Base-by-base conservation (phyloP, 2,888 invertebrate genomes). In the Metalampra italica region DNA sequence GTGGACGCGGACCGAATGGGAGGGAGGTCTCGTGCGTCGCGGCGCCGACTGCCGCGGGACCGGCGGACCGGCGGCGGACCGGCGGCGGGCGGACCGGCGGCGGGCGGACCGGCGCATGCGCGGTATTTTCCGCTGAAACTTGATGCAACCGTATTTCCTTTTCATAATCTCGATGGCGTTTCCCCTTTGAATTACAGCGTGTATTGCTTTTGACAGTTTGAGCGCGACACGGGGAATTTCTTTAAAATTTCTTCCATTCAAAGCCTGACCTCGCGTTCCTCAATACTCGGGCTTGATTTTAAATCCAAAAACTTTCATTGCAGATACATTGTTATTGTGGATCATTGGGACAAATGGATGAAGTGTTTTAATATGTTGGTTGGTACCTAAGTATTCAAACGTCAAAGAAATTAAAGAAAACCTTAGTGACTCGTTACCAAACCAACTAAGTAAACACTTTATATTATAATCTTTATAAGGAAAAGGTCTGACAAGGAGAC, bases 101-200 rank as follows among this genome's bases (percentile, higher is more conserved):
- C 4, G 9, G 3, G 37, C 12, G 14, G n/a, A n/a, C n/a, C 13
- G 41, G 59, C 79, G 79, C 79, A 71, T 67, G 79, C 77, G 78
- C 54, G 43, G 46, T 54, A 48, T 47, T 53, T 53, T 55, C 53
- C 54, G 49, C 46, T 49, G 53, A 55, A 57, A 51, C 52, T 55
- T 52, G 55, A 59, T 60, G 58, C 60, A 59, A 53, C 55, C 56
- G 54, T 63, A 59, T 55, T 60, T 58, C 53, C 56, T 56, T 58
- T 60, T 56, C 56, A 57, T 52, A 51, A 47, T 53, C 43, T 43
- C 34, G 22, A 29, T 39, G 50, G 37, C 58, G 54, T 60, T 67
- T 62, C 60, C 60, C 57, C 60, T 65, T 66, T 67, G 65, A 74
- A 68, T 71, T 69, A 68, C 66, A 64, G 63, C 65, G 66, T 64